These are phyloP conservation scores for Aspidiotus rigidus DNA, from an alignment of 2,888 invertebrate genomes.

Conservation along the genomic window DNA sequence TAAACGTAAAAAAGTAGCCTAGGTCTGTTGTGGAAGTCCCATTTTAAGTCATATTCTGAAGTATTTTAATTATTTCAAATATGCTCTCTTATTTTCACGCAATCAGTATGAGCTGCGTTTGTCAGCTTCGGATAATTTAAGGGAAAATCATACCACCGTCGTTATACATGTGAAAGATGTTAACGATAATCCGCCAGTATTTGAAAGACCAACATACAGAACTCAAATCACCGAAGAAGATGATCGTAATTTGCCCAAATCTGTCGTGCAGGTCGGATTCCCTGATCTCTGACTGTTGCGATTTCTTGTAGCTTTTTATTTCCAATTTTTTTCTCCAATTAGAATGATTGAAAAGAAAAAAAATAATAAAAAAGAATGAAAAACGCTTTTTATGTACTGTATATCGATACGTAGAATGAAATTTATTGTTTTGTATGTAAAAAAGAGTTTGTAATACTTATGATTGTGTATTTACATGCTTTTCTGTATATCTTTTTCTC, in stretches of 20 bases:
- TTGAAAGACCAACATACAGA: slow-evolving; percentile 86
- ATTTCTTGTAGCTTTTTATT: slow-evolving; percentile 9
- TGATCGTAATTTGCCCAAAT: slow-evolving; percentile 85
- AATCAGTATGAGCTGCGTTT: slow-evolving; percentile 85
- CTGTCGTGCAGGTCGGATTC: slow-evolving; percentile 67
- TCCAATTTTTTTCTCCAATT: slow-evolving; percentile 23
- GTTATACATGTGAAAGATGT: slow-evolving; percentile 96
- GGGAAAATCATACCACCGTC: slow-evolving; percentile 93
- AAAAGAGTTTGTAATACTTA: no score
- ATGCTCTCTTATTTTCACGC: background rate
- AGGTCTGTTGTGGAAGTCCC: no score
- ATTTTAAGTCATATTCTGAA: no score
- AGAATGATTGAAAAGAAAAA: no score
- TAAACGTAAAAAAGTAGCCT: no score
- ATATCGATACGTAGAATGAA: no score
- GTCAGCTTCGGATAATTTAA: slow-evolving; percentile 91
- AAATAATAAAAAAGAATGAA: no score
- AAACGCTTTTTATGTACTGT: no score
- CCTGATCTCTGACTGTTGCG: background rate
- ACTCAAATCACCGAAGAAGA: slow-evolving; percentile 94
- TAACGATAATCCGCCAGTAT: slow-evolving; percentile 95
- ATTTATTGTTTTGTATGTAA: no score
- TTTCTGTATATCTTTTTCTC: slow-evolving; percentile 3
- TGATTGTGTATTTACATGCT: background rate
- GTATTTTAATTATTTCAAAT: background rate